phyloP scores from a whole-genome alignment of 2,888 invertebrate species.

The Plebejus melissa region DNA sequence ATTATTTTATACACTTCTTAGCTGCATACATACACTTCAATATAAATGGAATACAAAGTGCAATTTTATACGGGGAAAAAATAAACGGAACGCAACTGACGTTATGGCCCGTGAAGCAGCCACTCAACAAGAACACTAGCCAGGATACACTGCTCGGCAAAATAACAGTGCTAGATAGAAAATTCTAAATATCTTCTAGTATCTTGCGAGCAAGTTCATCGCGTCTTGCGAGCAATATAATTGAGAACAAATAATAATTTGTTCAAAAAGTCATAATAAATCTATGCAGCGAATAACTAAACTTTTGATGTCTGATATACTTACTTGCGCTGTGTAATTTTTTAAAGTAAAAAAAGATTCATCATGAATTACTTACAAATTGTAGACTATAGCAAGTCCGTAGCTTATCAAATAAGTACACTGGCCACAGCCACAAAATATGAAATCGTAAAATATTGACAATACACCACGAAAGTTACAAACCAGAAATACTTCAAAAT shows the following conservation, averaged over 20 bases:
- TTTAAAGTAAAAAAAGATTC: too few relatives aligned
- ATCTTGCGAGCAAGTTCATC: too few relatives aligned
- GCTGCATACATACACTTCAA: slow-evolving; percentile 3
- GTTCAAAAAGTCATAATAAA: too few relatives aligned
- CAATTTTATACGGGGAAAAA: slow-evolving; percentile 26
- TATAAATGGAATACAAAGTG: slow-evolving; percentile 28
- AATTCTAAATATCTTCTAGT: neutral
- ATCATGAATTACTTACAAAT: too few relatives aligned
- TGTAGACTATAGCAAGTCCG: too few relatives aligned
- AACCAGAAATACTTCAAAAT: neutral
- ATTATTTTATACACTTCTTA: neutral
- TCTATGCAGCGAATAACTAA: too few relatives aligned
- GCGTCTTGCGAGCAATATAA: too few relatives aligned
- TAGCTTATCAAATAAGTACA: too few relatives aligned
- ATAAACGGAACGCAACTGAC: slow-evolving; percentile 35
- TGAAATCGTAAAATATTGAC: neutral
- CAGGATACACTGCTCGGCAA: slow-evolving; percentile 33
- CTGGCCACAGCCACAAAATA: neutral
- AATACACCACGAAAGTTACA: neutral
- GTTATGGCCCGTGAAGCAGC: slow-evolving; percentile 60
- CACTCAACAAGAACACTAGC: slow-evolving; percentile 39
- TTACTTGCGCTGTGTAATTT: too few relatives aligned
- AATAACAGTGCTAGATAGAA: slow-evolving; percentile 8
- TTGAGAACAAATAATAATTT: too few relatives aligned
- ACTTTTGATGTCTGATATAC: too few relatives aligned